Evolutionary conservation across 2,888 invertebrate species (phyloP).

Genomic region (Hoplodrina blanda): DNA sequence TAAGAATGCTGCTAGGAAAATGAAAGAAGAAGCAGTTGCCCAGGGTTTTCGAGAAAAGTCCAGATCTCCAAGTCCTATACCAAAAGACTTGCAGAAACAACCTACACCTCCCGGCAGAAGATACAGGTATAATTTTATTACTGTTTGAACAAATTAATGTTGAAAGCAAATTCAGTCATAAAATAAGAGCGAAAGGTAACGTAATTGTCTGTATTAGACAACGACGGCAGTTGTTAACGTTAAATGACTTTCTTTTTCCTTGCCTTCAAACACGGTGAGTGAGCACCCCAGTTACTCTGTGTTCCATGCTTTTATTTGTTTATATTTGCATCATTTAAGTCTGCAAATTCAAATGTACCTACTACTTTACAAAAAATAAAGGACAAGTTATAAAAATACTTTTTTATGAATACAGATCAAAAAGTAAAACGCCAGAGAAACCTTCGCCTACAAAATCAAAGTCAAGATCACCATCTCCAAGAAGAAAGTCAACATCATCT

Average conservation of each 20-base stretch:
- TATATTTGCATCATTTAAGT: neutral
- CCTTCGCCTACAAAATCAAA: constrained; percentile 85
- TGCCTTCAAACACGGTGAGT: neutral
- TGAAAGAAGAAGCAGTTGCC: constrained; percentile 95
- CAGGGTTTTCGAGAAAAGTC: constrained; percentile 93
- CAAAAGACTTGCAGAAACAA: constrained; percentile 93
- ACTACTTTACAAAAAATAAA: neutral
- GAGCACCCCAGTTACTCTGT: constrained; percentile 3
- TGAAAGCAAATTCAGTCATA: neutral
- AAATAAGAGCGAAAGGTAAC: neutral
- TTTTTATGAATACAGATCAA: constrained; percentile 74
- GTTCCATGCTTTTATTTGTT: neutral
- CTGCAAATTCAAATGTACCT: neutral
- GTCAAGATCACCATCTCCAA: constrained; percentile 87
- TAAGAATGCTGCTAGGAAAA: constrained; percentile 97
- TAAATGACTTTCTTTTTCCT: constrained; percentile 12
- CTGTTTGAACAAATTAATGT: neutral
- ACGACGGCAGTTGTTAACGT: neutral
- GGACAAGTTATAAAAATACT: neutral
- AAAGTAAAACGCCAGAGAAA: constrained; percentile 87
- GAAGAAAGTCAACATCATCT: constrained; percentile 68
- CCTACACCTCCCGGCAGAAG: constrained; percentile 94
- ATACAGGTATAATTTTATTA: constrained; percentile 89
- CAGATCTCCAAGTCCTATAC: constrained; percentile 95
- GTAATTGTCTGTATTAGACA: neutral